phyloP scores from a whole-genome alignment of 2,797 vertebrate genomes.

The Melanogrammus aeglefinus region DNA sequence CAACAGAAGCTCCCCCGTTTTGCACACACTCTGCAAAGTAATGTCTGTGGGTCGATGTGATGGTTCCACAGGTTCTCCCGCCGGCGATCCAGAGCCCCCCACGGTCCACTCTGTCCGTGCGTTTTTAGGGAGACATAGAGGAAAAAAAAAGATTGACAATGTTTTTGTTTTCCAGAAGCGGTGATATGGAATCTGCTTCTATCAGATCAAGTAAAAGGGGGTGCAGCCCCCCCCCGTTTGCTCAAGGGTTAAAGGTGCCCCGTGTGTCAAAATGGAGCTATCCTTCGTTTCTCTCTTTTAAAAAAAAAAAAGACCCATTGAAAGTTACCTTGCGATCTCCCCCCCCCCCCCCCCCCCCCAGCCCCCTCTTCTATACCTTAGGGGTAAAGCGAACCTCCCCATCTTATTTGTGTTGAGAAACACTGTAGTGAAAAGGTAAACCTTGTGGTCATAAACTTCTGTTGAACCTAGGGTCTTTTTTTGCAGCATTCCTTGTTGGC shows the following conservation, averaged over 20 bases:
- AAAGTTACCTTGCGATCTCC: conserved; percentile 80
- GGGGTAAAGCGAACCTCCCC: conserved; percentile 79
- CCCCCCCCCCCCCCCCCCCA: conserved; percentile 62
- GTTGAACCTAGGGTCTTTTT: conserved; percentile 92
- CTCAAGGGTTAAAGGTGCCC: conserved; percentile 77
- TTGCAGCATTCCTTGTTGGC: conserved; percentile 99
- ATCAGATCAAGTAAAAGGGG: conserved; percentile 40
- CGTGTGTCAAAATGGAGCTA: conserved; percentile 82
- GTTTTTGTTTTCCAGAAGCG: conserved; percentile 68
- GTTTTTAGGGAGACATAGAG: conserved; percentile 85
- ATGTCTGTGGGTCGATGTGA: conserved; percentile 77
- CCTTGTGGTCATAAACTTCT: conserved; percentile 97
- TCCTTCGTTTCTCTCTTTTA: conserved; percentile 43
- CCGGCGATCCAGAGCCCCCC: conserved; percentile 84
- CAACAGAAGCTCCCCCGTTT: conserved; percentile 90
- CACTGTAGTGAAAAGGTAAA: conserved; percentile 93
- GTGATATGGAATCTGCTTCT: conserved; percentile 79
- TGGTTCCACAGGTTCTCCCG: conserved; percentile 83
- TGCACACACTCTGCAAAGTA: conserved; percentile 93
- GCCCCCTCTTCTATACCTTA: conserved; percentile 77
- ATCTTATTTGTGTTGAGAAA: conserved; percentile 88
- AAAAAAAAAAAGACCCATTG: conserved; percentile 73
- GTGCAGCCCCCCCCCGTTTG: conserved; percentile 37
- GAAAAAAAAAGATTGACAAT: conserved; percentile 55
- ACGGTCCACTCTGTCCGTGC: conserved; percentile 47